Base-by-base conservation (phyloP, 2,113 vertebrate genomes). In the Triplophysa siluroides region DNA sequence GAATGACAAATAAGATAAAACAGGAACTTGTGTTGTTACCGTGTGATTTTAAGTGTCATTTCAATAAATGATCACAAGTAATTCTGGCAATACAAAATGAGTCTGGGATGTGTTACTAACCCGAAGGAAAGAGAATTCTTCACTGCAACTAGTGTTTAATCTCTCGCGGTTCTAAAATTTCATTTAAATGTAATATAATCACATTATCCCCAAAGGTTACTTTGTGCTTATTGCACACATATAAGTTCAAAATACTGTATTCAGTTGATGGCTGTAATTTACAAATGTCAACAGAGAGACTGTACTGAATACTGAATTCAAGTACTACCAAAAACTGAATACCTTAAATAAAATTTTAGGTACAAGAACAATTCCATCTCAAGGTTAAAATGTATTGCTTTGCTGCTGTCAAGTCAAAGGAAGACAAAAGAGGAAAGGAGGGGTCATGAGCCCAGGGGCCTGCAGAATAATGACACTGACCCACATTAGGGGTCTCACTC, bases 401-500 rank as follows among this genome's bases (percentile, higher is more conserved):
- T 26, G 21, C 19, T n/a, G 60, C 23, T 62, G 72, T 45, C 58
- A 21, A 62, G 58, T 24, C 58, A 56, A 19, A 73, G 16, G 38
- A 52, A 0, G 56, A 62, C 26, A 52, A 73, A 16, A 60, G 19
- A 21, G 10, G 6, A 23, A 58, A 58, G 7, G 56, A 71, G 58
- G 41, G 58, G 56, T 75, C 38, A 70, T 8, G 67, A 41, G 64
- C 71, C 33, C 33, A 16, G 54, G n/a, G 58, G 45, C 64, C 41
- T 33, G 2, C 26, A 70, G 78, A 71, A 54, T 62, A 60, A 79
- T 60, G 77, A 79, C 65, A 47, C 23, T 70, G 56, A 60, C 38
- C 77, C 77, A 75, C 54, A 70, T 68, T 12, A 66, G 58, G 64
- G 56, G 62, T 58, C 64, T 68, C 50, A 19, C 38, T 70, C 66